Base-by-base conservation (phyloP, 2,797 vertebrate genomes). In the Catostomus latipinnis region DNA sequence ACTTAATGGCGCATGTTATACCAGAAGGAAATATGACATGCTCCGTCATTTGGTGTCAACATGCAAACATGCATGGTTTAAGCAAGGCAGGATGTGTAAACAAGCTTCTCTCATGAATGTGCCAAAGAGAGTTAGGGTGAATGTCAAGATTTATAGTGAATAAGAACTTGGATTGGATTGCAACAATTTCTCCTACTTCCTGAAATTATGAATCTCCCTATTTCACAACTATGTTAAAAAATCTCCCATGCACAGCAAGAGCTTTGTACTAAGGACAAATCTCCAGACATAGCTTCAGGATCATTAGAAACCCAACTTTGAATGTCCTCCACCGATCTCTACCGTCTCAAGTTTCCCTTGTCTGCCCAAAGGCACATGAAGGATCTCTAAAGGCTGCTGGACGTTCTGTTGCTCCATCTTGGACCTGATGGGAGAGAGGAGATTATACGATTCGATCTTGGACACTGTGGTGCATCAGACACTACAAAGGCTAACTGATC, bases 251-350 rank as follows among this genome's bases (percentile, higher is more conserved):
- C 82, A 74, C 67, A 43, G 74, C 48, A 53, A 60, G 78, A 57
- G 13, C n/a, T 46, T 14, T 8, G 72, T 71, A 63, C 71, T 58
- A 86, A 82, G 75, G 22, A 22, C 22, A 81, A 34, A 49, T 84
- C 82, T 74, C 63, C 82, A 78, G 70, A 73, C 75, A 74, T 49
- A 62, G 71, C 74, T 78, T 78, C 5, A 3, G 71, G 81, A 86
- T 77, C 74, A 80, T 73, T 79, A 65, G 53, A 72, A 70, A 53
- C 53, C 45, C 61, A 56, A 12, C 79, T 87, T 87, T 87, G 80
- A 83, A 85, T 63, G 46, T 18, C 34, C 70, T 60, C 53, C 57
- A 57, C 71, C 52, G 1, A 16, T 69, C 56, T 18, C n/a, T 70
- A 14, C 14, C 50, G 6, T 48, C 52, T 70, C 6, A 62, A 10